phyloP scores from a whole-genome alignment of 2,113 vertebrate species.

The Panurus biarmicus region DNA sequence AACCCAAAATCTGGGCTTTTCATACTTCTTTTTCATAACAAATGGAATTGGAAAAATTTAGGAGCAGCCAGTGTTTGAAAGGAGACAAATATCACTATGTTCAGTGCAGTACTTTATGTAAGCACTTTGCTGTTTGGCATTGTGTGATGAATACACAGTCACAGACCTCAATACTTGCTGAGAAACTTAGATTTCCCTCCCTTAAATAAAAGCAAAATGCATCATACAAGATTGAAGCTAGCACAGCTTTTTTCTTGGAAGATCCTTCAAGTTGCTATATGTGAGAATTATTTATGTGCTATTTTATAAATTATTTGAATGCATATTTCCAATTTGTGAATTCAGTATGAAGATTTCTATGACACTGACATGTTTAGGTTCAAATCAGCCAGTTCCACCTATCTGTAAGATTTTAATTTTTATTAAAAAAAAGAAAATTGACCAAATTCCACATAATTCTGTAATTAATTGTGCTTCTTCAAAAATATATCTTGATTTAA shows the following conservation, averaged over 20 bases:
- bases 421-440: neutral
- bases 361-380: neutral
- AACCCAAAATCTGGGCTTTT: slow-evolving; percentile 2
- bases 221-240: neutral
- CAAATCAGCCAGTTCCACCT: neutral
- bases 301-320: neutral
- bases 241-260: neutral
- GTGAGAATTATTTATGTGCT: neutral
- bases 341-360: neutral
- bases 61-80: slow-evolving; percentile 5
- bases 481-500: neutral
- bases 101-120: neutral
- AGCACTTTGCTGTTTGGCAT: neutral
- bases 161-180: neutral
- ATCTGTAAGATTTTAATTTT: neutral
- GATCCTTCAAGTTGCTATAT: neutral
- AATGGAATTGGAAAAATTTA: slow-evolving; percentile 52
- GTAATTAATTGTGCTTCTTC: neutral
- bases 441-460: neutral
- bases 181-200: neutral
- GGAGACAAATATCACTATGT: neutral
- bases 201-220: neutral
- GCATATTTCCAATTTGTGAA: neutral
- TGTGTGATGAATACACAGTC: neutral
- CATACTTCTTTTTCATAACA: slow-evolving; percentile 40